A percentile compares a stretch with the other conserved stretches of the same genome.
Evolutionary conservation across 2,113 vertebrate species (phyloP).

Genomic region (Hippocampus guttulatus): DNA sequence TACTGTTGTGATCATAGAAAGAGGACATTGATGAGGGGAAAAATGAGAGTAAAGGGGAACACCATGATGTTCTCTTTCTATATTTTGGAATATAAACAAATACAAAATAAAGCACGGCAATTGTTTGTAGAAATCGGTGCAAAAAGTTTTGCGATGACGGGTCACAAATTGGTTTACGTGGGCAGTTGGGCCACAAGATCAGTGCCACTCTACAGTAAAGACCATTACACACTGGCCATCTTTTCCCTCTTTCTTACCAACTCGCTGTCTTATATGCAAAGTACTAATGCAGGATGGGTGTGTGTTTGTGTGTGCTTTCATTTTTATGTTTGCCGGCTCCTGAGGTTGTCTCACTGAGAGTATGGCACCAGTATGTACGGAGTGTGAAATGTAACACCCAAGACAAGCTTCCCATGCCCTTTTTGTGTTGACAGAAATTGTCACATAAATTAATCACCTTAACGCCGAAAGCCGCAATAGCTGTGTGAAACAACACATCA

Average conservation of each 20-base stretch:
- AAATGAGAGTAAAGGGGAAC: not conserved
- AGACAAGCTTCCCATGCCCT: not conserved
- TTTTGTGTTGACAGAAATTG: not conserved
- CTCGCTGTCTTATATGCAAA: no score
- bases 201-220: not conserved
- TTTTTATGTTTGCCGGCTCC: no score
- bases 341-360: no score
- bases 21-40: not conserved
- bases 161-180: no score
- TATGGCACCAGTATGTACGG: not conserved
- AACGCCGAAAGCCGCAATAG: not conserved
- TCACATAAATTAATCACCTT: not conserved
- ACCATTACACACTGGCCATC: no score
- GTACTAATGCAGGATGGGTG: no score
- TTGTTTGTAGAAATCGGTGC: no score
- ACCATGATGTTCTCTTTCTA: not conserved
- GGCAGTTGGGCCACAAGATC: not conserved
- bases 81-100: not conserved
- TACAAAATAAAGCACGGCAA: not conserved
- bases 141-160: no score
- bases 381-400: not conserved
- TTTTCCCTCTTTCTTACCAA: no score
- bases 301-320: no score
- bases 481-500: not conserved
- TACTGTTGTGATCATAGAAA: constrained; percentile 71